These are phyloP conservation scores for Melanostoma scalare DNA, from an alignment of 2,888 invertebrate genomes.

Conservation along the genomic window DNA sequence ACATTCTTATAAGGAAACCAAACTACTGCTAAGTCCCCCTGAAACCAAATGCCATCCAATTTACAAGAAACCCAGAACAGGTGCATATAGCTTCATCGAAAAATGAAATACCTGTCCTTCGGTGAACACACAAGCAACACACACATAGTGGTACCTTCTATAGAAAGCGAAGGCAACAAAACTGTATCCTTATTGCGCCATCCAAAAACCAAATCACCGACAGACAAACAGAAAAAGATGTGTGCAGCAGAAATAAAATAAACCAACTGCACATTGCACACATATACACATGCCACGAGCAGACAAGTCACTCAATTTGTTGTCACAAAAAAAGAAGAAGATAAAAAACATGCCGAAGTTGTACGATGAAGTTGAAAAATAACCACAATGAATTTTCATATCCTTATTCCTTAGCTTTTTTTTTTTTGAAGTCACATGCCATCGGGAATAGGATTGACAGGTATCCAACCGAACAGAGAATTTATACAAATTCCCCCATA, in stretches of 20 bases:
- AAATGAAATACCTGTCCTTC: slow-evolving; percentile 37
- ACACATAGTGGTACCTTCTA: slow-evolving; percentile 8
- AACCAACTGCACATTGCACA: slow-evolving; percentile 5
- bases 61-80: slow-evolving; percentile 57
- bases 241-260: slow-evolving; percentile 42
- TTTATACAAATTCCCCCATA: neutral
- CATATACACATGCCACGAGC: slow-evolving; percentile 40
- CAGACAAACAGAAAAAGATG: slow-evolving; percentile 20
- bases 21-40: slow-evolving; percentile 34
- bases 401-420: slow-evolving; percentile 27
- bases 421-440: slow-evolving; percentile 16
- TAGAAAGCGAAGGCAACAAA: slow-evolving; percentile 14
- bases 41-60: slow-evolving; percentile 58
- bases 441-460: slow-evolving; percentile 58
- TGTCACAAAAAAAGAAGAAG: slow-evolving; percentile 4
- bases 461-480: slow-evolving; percentile 25
- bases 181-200: slow-evolving; percentile 46
- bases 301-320: slow-evolving; percentile 54
- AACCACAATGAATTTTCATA: slow-evolving; percentile 61
- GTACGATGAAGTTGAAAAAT: slow-evolving; percentile 30
- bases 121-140: neutral
- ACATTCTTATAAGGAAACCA: slow-evolving; percentile 48
- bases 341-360: neutral
- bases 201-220: slow-evolving; percentile 6
- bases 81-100: slow-evolving; percentile 51